Evolutionary conservation across 2,797 vertebrate species (phyloP).

Genomic region (Mus spretus): DNA sequence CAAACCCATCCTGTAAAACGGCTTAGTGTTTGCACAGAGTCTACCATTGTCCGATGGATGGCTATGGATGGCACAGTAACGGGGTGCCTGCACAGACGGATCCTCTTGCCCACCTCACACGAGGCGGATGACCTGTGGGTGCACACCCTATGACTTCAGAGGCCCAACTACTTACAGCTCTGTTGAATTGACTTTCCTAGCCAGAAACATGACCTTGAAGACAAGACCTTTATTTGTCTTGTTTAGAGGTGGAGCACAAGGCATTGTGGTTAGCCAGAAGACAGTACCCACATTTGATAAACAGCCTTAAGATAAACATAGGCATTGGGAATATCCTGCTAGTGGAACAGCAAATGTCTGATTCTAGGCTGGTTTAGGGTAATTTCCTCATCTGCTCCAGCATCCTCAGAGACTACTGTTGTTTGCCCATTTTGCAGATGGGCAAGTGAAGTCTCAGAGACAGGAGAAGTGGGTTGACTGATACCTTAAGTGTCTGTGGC

Average conservation of each 20-base stretch:
- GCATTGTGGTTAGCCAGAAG: not conserved
- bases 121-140: not conserved
- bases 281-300: not conserved
- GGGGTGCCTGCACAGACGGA: no score
- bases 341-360: not conserved
- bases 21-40: not conserved
- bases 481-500: not conserved
- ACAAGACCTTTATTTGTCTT: not conserved
- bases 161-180: not conserved
- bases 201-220: not conserved
- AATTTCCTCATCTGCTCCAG: not conserved
- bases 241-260: not conserved
- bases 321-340: not conserved
- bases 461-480: not conserved
- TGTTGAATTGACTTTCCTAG: not conserved
- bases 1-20: not conserved
- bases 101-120: not conserved
- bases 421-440: not conserved
- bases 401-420: not conserved
- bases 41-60: not conserved
- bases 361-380: not conserved
- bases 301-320: not conserved
- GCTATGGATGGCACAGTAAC: no score
- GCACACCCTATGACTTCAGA: not conserved
- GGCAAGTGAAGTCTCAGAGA: conserved; percentile 25